Evolutionary conservation across 2,888 invertebrate species (phyloP).

Genomic region (Philonicus albiceps): DNA sequence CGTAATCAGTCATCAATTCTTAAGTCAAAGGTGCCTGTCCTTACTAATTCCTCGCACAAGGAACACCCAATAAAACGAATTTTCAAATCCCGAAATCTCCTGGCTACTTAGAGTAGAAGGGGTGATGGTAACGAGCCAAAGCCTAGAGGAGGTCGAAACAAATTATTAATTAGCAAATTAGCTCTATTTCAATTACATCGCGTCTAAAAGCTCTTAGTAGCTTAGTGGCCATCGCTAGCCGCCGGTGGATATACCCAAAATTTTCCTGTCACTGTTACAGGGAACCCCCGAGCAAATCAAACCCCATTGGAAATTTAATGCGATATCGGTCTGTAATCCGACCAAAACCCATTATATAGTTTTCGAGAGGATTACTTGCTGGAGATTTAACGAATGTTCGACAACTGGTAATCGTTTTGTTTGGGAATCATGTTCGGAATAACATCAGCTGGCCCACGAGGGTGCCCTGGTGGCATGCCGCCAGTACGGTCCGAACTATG

Average conservation of each 20-base stretch:
- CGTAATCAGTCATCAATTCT: too few relatives aligned
- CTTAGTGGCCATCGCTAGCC: not conserved
- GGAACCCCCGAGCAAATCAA: conserved; percentile 12
- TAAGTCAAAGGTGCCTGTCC: too few relatives aligned
- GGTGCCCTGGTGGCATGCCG: not conserved
- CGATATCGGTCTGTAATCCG: conserved; percentile 36
- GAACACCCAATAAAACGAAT: too few relatives aligned
- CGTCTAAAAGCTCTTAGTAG: not conserved
- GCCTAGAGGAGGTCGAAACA: not conserved
- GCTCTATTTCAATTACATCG: not conserved
- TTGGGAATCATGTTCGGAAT: conserved; percentile 15
- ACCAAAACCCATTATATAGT: conserved; percentile 32
- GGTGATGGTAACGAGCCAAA: not conserved
- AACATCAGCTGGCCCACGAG: not conserved
- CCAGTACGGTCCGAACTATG: not conserved
- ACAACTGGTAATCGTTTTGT: conserved; percentile 41
- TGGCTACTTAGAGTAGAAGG: too few relatives aligned
- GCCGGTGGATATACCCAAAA: not conserved
- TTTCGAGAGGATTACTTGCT: conserved; percentile 29
- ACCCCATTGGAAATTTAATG: conserved; percentile 32
- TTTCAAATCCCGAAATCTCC: too few relatives aligned
- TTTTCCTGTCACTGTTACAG: not conserved
- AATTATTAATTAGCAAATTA: not conserved
- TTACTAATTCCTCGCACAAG: too few relatives aligned
- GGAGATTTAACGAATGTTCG: conserved; percentile 39